Percentiles rank a stretch among this genome's conserved stretches.
Conservation (phyloP, 1,140 invertebrate species). For the Kradibia gibbosae region DNA sequence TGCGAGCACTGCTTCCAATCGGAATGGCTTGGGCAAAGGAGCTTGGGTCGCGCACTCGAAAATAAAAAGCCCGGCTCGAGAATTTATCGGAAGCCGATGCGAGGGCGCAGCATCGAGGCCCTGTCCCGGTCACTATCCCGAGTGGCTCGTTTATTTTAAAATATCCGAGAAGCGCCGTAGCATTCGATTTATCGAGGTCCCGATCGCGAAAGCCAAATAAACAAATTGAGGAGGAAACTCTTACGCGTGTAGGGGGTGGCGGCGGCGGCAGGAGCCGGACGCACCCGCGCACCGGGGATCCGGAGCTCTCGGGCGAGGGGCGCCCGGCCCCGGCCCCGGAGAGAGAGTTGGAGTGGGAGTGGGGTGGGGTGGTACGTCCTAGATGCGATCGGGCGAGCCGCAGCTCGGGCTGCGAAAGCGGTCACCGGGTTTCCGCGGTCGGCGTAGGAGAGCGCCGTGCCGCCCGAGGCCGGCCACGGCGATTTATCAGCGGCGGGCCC, state of each 20-base stretch:
- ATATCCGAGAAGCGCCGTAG: not conserved
- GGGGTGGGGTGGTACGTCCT: too few relatives aligned
- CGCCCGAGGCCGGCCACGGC: not conserved
- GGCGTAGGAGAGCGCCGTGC: not conserved
- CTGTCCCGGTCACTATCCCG: not conserved
- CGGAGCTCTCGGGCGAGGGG: not conserved
- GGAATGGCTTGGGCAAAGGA: too few relatives aligned
- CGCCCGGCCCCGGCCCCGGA: not conserved
- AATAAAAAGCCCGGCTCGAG: not conserved
- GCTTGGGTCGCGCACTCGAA: not conserved
- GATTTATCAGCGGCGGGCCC: not conserved
- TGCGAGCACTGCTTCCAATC: too few relatives aligned
- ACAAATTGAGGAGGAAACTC: not conserved
- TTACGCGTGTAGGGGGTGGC: too few relatives aligned
- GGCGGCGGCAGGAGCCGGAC: not conserved
- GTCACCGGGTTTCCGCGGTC: not conserved
- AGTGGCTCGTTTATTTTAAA: not conserved
- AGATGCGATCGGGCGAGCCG: constrained; percentile 33
- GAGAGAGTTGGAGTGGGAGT: not conserved
- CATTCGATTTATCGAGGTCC: not conserved
- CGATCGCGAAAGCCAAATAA: not conserved
- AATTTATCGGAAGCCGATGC: not conserved
- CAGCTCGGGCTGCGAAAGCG: not conserved
- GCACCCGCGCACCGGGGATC: not conserved
- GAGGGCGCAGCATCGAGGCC: not conserved